Base-by-base conservation (phyloP, 2,797 vertebrate species). In the Enteromius argenteus region DNA sequence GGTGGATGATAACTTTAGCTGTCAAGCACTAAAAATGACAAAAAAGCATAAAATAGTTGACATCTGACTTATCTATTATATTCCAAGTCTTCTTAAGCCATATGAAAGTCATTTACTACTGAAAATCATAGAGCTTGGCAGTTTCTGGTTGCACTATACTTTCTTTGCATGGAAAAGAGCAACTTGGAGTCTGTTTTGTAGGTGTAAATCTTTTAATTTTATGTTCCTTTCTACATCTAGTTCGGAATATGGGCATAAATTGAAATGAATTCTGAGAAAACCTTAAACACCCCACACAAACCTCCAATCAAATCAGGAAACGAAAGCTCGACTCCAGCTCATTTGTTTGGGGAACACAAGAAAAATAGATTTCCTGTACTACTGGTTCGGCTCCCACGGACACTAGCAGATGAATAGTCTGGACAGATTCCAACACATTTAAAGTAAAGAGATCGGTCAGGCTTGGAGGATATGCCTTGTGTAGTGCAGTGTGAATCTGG, bases 231-330 rank as follows among this genome's bases (percentile, higher is more conserved):
- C 23, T 21, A 46, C 37, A 13, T 15, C 5, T 27, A 35, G 60
- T 66, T 39, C 23, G 30, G 21, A 15, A 68, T 5, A 27, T 49
- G 37, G 19, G 13, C 44, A 68, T 39, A 17, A 9, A 53, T 37
- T 39, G 23, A 80, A 80, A 80, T 56, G 1, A 80, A 68, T 53
- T 23, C 46, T 27, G 32, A 37, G 46, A 14, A 39, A 23, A 64
- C 32, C 8, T 19, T 3, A 27, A 66, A 56, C 32, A 7, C 4
- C n/a, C 17, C 35, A 27, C 17, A 51, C 23, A 56, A 78, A 62
- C 37, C 19, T 37, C 19, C 66, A 84, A 81, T 68, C 60, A 86
- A 85, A 86, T 73, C 74, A 76, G 39, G 62, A 79, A 81, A 44
- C n/a, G 56, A 69, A 51, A 23, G 44, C 56, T 72, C 4, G 27